Evolutionary conservation across 2,888 invertebrate species (phyloP).

Genomic region (Nycteola revayana): DNA sequence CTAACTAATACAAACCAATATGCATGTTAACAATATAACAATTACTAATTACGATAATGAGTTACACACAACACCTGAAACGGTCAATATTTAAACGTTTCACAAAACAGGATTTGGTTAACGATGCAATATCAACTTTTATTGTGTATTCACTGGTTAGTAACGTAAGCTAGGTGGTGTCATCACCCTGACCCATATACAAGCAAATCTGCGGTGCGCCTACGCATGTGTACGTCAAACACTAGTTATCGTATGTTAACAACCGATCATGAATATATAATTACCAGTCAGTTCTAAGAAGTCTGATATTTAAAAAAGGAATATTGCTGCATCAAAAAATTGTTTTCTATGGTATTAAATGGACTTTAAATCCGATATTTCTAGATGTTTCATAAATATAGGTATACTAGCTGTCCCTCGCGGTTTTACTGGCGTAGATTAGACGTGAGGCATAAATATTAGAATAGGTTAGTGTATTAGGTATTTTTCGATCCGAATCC

Average conservation of each 20-base stretch:
- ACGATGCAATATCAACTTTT: slow-evolving; percentile 18
- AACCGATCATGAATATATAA: slow-evolving; percentile 38
- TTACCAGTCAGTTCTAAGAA: no score
- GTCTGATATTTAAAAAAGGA: no score
- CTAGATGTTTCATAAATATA: no score
- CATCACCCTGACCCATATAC: slow-evolving; percentile 71
- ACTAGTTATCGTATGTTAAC: slow-evolving; percentile 41
- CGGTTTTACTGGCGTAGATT: no score
- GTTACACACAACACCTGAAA: neutral
- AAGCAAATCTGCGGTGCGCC: slow-evolving; percentile 65
- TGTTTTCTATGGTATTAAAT: no score
- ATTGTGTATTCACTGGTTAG: slow-evolving; percentile 21
- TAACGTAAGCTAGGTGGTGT: slow-evolving; percentile 38
- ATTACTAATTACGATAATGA: neutral
- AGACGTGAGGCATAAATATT: no score
- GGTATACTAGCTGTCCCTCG: no score
- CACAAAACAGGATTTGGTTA: slow-evolving; percentile 22
- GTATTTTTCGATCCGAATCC: no score
- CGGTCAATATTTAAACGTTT: slow-evolving; percentile 5
- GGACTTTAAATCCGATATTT: no score
- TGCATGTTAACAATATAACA: neutral
- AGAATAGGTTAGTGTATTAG: no score
- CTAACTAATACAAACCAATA: no score
- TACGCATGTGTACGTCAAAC: slow-evolving; percentile 61
- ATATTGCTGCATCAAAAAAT: no score